Conservation (phyloP, 2,797 vertebrate species). For the Garrulus glandarius region DNA sequence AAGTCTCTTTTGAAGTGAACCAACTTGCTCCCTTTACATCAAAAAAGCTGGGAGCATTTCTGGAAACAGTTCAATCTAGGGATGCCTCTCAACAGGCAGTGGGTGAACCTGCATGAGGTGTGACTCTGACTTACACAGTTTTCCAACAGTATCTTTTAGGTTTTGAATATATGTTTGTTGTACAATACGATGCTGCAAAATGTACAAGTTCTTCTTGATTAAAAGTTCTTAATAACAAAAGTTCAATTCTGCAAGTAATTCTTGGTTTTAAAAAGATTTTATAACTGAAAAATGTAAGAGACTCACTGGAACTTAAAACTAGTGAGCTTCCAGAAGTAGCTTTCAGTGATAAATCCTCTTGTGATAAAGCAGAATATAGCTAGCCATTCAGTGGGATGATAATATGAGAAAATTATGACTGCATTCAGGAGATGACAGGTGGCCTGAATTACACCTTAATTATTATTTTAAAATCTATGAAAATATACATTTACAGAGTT, state of each 20-base stretch:
- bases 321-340: not conserved
- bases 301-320: not conserved
- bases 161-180: not conserved
- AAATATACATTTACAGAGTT: constrained; percentile 24
- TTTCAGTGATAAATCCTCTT: not conserved
- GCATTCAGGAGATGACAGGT: not conserved
- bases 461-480: constrained; percentile 4
- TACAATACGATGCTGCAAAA: not conserved
- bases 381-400: not conserved
- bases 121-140: not conserved
- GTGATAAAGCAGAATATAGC: not conserved
- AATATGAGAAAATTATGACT: not conserved
- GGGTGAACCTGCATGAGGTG: not conserved
- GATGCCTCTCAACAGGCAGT: not conserved
- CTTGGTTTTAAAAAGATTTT: not conserved
- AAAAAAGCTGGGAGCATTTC: not conserved
- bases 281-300: not conserved
- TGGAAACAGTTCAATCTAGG: not conserved
- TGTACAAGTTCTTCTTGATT: not conserved
- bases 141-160: not conserved
- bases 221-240: not conserved
- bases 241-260: not conserved
- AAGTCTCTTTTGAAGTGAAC: not conserved
- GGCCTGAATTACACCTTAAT: constrained; percentile 27
- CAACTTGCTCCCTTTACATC: not conserved